Base-by-base conservation (phyloP, 2,797 vertebrate species). In the Gastrophryne carolinensis region DNA sequence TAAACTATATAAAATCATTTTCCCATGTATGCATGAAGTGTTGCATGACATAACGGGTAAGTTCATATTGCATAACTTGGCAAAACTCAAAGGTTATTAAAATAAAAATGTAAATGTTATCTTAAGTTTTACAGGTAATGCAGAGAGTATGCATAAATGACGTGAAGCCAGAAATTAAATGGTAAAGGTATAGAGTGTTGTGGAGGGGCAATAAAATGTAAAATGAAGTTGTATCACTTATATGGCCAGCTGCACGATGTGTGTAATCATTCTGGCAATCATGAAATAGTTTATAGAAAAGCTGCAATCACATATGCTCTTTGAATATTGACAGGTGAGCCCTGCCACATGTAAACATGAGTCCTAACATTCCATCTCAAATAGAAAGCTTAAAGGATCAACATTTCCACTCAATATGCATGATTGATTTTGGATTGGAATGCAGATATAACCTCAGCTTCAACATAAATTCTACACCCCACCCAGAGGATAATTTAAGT, bases 341-440 rank as follows among this genome's bases (percentile, higher is more conserved):
- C 23, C 10, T 39, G 50, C 8, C 37, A 41, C 39, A 64, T 64
- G 34, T 27, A 60, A 56, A 66, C 26, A 50, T 37, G 58, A 64
- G 49, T n/a, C 10, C 17, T 27, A n/a, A 50, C 63, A 75, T 75
- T 67, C 15, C 41, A 75, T 50, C 2, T 74, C 23, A 8, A 26
- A 57, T 24, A 29, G 39, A 53, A 65, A 49, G 57, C 19, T 19
- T n/a, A 37, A 75, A 37, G 30, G 72, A 47, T 67, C 56, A 60
- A 34, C 13, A 3, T 62, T 69, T 41, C 17, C 27, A 13, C 1
- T 70, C 49, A 21, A 35, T 10, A 62, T 53, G 35, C 30, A 35
- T 71, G 58, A 70, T 41, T 54, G 73, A 63, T 76, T 61, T 75
- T 69, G 8, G 35, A 30, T 66, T n/a, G 47, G 37, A 35, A 74